Base-by-base conservation (phyloP, 2,113 vertebrate species). In the Tenebrosternarchus preto region DNA sequence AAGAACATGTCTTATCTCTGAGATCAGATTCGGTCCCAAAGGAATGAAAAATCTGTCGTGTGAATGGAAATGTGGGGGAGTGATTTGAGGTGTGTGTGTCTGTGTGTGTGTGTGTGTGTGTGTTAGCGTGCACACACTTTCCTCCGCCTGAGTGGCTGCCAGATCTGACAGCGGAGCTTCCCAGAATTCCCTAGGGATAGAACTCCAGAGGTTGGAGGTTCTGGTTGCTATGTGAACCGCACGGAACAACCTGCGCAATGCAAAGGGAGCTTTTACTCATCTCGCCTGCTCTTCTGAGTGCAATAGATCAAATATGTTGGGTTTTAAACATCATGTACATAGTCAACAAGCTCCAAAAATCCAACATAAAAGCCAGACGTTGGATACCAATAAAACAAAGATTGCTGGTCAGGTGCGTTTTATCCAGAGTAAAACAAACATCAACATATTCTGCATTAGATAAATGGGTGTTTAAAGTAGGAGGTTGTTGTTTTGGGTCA, bases 191-290 rank as follows among this genome's bases (percentile, higher is more conserved):
- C 79, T 61, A 1, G 80, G 80, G 87, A 39, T 81, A 43, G 87
- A 68, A 73, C 73, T 87, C 85, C 85, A 81, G 81, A 87, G 84
- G 86, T 80, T 89, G 73, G 77, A 88, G 87, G 86, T 85, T 78
- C 83, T 87, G 78, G 84, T 88, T 94, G 88, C 88, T 88, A 88
- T 86, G 89, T 80, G 80, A 94, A 90, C 88, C 15, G 76, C 88
- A 78, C 88, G 56, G 84, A 91, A 81, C n/a, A 24, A 36, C 80
- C 69, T 69, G 80, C 82, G 8, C 19, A 53, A 81, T 73, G 57
- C 56, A 79, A 27, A 78, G 67, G 76, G 43, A 50, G 78, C 66
- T 1, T 24, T 27, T 24, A 69, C 61, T 1, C 50, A 80, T 64
- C 63, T 80, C 36, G 72, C 60, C 25, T 29, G 4, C 15, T 25